phyloP scores from a whole-genome alignment of 2,888 invertebrate genomes.

The Thymelicus acteon region DNA sequence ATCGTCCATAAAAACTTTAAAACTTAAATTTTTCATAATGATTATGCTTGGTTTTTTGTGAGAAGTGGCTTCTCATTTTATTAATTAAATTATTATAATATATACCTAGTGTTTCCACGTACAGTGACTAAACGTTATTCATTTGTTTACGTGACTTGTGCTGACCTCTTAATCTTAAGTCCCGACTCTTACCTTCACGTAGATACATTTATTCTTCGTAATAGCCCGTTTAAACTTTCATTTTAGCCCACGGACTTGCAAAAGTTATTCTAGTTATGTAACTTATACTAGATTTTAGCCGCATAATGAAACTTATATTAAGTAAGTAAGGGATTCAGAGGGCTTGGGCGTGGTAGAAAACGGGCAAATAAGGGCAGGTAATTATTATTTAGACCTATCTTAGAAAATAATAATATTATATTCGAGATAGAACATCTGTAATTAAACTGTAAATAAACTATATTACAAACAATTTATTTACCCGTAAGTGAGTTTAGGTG shows the following conservation, averaged over 20 bases:
- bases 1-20: too few relatives aligned
- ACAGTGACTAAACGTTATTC: background rate
- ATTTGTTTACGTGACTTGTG: background rate
- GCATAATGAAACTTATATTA: background rate
- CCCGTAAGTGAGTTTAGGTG: too few relatives aligned
- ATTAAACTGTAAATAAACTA: too few relatives aligned
- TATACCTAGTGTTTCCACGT: too few relatives aligned
- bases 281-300: background rate
- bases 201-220: conserved; percentile 22
- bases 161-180: background rate
- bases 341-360: background rate
- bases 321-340: background rate
- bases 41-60: too few relatives aligned
- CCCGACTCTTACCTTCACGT: background rate
- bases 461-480: too few relatives aligned
- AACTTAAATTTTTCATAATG: too few relatives aligned
- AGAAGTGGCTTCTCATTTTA: too few relatives aligned
- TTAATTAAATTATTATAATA: too few relatives aligned
- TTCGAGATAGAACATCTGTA: too few relatives aligned
- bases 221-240: conserved; percentile 18
- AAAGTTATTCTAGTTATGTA: background rate
- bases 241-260: background rate
- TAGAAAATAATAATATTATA: too few relatives aligned
- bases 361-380: background rate
- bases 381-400: too few relatives aligned